These are phyloP conservation scores for Drosophila demipolita DNA, from an alignment of 2,888 invertebrate species.

Conservation along the genomic window DNA sequence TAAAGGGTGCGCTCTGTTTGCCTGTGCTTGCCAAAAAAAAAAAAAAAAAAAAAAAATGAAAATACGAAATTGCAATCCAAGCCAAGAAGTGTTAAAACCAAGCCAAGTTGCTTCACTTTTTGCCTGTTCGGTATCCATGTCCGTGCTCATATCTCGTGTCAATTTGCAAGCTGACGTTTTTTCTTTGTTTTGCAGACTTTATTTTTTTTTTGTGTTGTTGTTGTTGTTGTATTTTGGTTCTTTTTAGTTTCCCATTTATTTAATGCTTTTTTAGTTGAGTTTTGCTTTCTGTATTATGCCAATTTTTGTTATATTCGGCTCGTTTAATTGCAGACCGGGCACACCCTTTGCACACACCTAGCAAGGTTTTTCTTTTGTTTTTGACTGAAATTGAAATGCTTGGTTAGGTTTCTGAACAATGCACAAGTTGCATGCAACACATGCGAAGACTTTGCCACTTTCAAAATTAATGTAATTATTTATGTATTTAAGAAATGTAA, in stretches of 20 bases:
- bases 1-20: conserved; percentile 29
- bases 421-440: conserved; percentile 61
- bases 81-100: conserved; percentile 76
- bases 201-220: conserved; percentile 10
- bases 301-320: conserved; percentile 46
- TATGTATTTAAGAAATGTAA: conserved; percentile 72
- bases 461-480: conserved; percentile 71
- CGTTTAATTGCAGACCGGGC: conserved; percentile 68
- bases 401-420: conserved; percentile 77
- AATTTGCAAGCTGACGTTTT: conserved; percentile 73
- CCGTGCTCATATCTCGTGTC: conserved; percentile 78
- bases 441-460: conserved; percentile 40
- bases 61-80: conserved; percentile 38
- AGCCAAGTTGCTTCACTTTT: conserved; percentile 67
- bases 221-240: conserved; percentile 25
- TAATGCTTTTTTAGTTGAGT: conserved; percentile 70
- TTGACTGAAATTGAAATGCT: conserved; percentile 54
- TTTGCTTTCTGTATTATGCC: conserved; percentile 49
- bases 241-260: conserved; percentile 61
- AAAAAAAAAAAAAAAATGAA: conserved; percentile 10
- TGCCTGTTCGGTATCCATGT: conserved; percentile 59
- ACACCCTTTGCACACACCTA: conserved; percentile 70
- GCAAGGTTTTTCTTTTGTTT: conserved; percentile 32
- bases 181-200: conserved; percentile 16
- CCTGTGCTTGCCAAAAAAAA: conserved; percentile 45